Conservation (phyloP, 2,113 vertebrate genomes). For the Rafetus swinhoei region DNA sequence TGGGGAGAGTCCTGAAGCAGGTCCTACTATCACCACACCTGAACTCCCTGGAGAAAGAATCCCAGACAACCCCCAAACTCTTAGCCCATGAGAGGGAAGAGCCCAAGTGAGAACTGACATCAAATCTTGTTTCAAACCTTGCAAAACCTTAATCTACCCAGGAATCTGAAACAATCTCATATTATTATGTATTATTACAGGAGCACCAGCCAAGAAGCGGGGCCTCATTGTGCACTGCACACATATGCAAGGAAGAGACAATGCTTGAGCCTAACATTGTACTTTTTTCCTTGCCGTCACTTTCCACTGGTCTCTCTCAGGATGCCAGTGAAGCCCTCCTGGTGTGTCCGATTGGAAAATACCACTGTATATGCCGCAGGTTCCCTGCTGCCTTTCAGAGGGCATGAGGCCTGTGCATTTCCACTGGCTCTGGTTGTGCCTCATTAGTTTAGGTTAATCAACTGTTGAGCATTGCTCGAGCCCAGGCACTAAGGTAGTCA, state of each 20-base stretch:
- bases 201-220: background rate
- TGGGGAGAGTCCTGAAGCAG: too few species aligned
- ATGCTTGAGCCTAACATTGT: background rate
- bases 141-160: background rate
- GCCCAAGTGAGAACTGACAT: background rate
- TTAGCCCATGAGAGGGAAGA: background rate
- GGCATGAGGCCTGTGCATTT: constrained; percentile 16
- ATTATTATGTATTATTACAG: background rate
- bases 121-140: background rate
- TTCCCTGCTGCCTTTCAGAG: background rate
- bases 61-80: background rate
- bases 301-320: background rate
- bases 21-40: background rate
- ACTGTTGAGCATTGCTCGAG: constrained; percentile 55
- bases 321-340: background rate
- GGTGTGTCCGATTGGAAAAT: background rate
- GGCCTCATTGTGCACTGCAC: background rate
- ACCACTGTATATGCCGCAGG: constrained; percentile 24
- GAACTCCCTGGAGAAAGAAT: background rate
- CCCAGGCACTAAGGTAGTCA: constrained; percentile 32
- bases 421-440: constrained; percentile 51
- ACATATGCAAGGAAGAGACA: background rate
- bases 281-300: background rate
- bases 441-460: constrained; percentile 77
- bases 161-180: background rate